Conservation (phyloP, 2,797 vertebrate genomes). For the Rhinoraja longicauda region DNA sequence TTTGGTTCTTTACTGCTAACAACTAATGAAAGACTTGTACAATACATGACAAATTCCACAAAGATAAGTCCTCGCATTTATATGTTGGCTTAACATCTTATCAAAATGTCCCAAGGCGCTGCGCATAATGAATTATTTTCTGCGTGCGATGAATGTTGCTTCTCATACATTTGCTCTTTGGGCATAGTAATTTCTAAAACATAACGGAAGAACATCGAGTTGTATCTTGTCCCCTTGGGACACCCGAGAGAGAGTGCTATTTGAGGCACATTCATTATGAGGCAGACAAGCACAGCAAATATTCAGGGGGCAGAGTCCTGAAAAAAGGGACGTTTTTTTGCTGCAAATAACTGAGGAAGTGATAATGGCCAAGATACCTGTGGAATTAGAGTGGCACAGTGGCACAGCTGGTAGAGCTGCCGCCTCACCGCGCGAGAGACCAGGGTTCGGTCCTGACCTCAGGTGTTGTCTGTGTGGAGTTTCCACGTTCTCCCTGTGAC, state of each 20-base stretch:
- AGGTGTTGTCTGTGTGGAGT: too few species aligned
- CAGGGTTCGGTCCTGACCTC: too few species aligned
- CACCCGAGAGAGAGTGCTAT: not conserved
- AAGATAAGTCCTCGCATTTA: slow-evolving; percentile 21
- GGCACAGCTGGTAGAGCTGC: too few species aligned
- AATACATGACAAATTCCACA: not conserved
- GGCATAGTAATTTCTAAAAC: not conserved
- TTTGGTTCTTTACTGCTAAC: not conserved
- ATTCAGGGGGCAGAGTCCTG: not conserved
- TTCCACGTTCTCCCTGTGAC: too few species aligned
- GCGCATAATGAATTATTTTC: slow-evolving; percentile 14
- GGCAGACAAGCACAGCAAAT: not conserved
- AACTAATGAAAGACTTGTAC: not conserved
- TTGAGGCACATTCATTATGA: not conserved
- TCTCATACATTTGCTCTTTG: not conserved
- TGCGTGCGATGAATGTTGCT: not conserved
- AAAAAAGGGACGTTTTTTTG: not conserved
- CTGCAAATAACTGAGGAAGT: not conserved
- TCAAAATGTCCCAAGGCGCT: not conserved
- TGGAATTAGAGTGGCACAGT: not conserved
- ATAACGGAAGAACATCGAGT: not conserved
- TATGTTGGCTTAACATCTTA: slow-evolving; percentile 22
- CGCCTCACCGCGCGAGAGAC: too few species aligned
- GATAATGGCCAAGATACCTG: not conserved
- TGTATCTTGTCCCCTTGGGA: not conserved